Percentiles rank a stretch among this genome's conserved stretches.
Evolutionary conservation across 2,797 vertebrate species (phyloP).

Genomic region (Esox lucius): DNA sequence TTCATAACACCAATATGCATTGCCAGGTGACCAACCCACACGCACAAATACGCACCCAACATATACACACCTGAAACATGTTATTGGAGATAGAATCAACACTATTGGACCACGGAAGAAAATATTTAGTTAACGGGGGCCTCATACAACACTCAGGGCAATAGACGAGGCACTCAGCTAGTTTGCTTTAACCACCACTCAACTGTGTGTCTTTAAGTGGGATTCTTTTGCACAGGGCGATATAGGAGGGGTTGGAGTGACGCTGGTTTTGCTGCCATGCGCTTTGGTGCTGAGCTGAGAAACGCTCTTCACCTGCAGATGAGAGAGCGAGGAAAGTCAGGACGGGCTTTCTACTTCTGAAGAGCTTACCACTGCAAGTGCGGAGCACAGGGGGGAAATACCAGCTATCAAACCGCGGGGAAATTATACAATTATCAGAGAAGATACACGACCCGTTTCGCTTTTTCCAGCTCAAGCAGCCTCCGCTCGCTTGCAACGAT

Average conservation of each 20-base stretch:
- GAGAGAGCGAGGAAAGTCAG: conserved; percentile 73
- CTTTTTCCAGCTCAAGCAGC: conserved; percentile 48
- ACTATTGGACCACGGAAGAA: too few relatives aligned
- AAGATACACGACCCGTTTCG: conserved; percentile 45
- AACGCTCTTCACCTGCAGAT: conserved; percentile 86
- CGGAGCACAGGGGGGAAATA: conserved; percentile 54
- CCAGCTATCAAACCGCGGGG: conserved; percentile 29
- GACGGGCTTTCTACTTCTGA: conserved; percentile 52
- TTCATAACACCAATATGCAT: neutral
- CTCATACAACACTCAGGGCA: neutral
- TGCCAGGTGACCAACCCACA: neutral
- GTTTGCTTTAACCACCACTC: conserved; percentile 1
- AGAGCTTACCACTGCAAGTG: conserved; percentile 59
- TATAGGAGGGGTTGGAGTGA: conserved; percentile 77
- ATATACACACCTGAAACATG: neutral
- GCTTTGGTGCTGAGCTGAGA: conserved; percentile 77
- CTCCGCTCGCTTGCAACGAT: conserved; percentile 65
- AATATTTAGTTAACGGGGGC: too few relatives aligned
- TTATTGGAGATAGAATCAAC: too few relatives aligned
- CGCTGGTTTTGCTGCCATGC: conserved; percentile 75
- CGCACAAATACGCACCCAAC: neutral
- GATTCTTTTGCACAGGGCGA: conserved; percentile 69
- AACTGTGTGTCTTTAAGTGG: conserved; percentile 80
- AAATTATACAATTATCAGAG: conserved; percentile 41
- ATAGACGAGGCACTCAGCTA: neutral